Base-by-base conservation (phyloP, 2,113 vertebrate genomes). In the Eonycteris spelaea region DNA sequence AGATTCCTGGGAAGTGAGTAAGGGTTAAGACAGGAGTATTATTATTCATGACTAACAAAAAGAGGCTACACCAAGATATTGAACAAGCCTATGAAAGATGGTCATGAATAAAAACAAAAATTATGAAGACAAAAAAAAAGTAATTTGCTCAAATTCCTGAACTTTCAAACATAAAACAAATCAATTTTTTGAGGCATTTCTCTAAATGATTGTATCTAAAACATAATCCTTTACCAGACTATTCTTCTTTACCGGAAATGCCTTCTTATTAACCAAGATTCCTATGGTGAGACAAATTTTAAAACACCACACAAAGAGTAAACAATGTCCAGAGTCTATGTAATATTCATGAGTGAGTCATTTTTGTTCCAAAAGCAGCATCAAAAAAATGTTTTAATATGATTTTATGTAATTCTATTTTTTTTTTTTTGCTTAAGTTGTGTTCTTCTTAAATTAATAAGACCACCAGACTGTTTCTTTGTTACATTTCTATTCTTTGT, bases 281-380 rank as follows among this genome's bases (percentile, higher is more conserved):
- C 45, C 55, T 33, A 40, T 22, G 8, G 53, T 70, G 40, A 95
- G 48, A 83, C 24, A n/a, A 84, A 89, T 91, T 65, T 80, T 79
- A 83, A 92, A 92, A 21, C 26, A 92, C 26, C 38, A 77, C 22
- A 19, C 16, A 87, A 91, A 61, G 15, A 68, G 8, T 71, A 88
- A 73, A 68, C 5, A 71, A 45, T 61, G 13, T 68, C 45, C 67
- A 92, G 22, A 51, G 18, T 79, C 26, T 59, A 24, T 95, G n/a
- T 33, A 84, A 92, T 90, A 92, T 94, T 95, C 63, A 93, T 90
- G 35, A 73, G 1, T 90, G 45, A 10, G 43, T 90, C 14, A 61
- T 86, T 86, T 92, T 73, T 26, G 80, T 75, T 75, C 67, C 33
- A 80, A 77, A 91, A 67, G 5, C 45, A 89, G 65, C 35, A 71